Conservation (phyloP, 2,797 vertebrate species). For the Xiphophorus birchmanni region DNA sequence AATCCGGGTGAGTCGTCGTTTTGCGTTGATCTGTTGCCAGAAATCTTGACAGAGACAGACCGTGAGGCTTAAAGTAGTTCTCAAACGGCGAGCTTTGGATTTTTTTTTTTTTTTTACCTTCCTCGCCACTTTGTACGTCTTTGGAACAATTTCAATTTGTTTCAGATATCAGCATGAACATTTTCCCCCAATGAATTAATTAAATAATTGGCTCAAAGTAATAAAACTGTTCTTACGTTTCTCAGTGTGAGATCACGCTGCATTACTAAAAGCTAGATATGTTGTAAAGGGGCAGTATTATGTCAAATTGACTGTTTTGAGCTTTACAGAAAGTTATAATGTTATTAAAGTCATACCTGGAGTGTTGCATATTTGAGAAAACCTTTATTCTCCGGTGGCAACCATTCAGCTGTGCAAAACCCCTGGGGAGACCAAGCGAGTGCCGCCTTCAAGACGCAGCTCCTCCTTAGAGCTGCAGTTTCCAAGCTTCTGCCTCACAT, state of each 20-base stretch:
- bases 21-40: not conserved
- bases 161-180: not conserved
- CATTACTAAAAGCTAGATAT: not conserved
- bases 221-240: not conserved
- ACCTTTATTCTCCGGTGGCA: too few relatives aligned
- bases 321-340: too few relatives aligned
- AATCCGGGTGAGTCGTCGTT: constrained; percentile 87
- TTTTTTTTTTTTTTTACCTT: not conserved
- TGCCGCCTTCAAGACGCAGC: too few relatives aligned
- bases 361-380: too few relatives aligned
- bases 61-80: not conserved
- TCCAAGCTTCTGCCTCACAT: too few relatives aligned
- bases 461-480: too few relatives aligned
- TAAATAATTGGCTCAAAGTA: not conserved
- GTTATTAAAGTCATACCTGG: too few relatives aligned
- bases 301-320: too few relatives aligned
- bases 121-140: not conserved
- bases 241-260: not conserved
- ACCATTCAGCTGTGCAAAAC: too few relatives aligned
- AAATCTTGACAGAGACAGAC: too few relatives aligned
- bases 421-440: too few relatives aligned
- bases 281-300: not conserved
- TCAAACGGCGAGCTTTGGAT: not conserved
- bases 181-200: not conserved
- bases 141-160: not conserved